Percentiles rank a stretch among this genome's conserved stretches.
These are phyloP conservation scores for Strongylocentrotus purpuratus DNA, from an alignment of 35 echinoderm and acorn worm species.

Conservation along the genomic window DNA sequence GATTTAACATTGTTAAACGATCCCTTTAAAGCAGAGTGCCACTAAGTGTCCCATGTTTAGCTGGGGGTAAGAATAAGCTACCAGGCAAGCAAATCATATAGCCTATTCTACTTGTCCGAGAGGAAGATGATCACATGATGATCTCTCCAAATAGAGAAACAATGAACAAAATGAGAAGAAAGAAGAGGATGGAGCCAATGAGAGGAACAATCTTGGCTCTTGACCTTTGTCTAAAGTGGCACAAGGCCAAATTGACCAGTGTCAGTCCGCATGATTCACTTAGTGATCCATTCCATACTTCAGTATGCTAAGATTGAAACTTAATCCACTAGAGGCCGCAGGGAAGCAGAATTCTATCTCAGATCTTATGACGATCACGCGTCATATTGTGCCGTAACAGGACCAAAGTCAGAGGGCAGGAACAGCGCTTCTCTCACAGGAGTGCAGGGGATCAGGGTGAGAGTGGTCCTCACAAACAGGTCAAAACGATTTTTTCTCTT, in stretches of 20 bases:
- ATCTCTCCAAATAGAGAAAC: too few species aligned
- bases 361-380: neutral
- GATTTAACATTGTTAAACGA: too few species aligned
- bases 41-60: too few species aligned
- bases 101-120: too few species aligned
- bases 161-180: too few species aligned
- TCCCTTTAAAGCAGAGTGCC: too few species aligned
- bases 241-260: slow-evolving; percentile 24
- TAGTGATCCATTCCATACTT: neutral
- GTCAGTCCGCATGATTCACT: neutral
- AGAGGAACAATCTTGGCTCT: neutral
- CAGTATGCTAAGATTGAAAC: neutral
- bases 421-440: neutral
- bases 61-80: too few species aligned
- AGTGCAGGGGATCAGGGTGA: neutral
- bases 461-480: neutral
- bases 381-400: neutral
- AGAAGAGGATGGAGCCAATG: too few species aligned
- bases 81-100: too few species aligned
- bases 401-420: neutral
- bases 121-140: too few species aligned
- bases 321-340: neutral
- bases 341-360: neutral
- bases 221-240: neutral
- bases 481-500: neutral